Conservation (phyloP, 2,113 vertebrate genomes). For the Tapirus terrestris region DNA sequence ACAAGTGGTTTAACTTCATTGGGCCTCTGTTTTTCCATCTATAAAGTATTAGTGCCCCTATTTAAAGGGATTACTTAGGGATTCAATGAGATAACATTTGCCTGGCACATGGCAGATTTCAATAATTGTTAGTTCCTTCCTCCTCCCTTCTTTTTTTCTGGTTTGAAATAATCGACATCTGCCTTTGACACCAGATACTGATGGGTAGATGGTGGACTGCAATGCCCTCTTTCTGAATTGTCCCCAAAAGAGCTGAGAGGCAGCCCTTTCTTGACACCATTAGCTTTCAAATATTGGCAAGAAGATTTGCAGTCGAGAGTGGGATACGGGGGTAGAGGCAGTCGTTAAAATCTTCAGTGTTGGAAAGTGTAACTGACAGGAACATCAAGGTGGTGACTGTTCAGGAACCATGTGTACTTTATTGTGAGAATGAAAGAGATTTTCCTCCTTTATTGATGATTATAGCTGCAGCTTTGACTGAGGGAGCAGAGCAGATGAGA, state of each 20-base stretch:
- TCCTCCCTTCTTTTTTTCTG: background rate
- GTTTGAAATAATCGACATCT: conserved; percentile 7
- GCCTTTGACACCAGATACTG: background rate
- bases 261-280: background rate
- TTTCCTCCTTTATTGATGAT: background rate
- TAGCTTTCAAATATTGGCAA: background rate
- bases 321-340: background rate
- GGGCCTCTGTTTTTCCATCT: conserved; percentile 7
- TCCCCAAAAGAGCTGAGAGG: background rate
- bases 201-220: background rate
- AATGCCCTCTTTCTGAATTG: background rate
- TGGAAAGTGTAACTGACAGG: background rate
- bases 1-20: background rate
- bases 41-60: background rate
- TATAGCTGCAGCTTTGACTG: background rate
- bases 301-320: background rate
- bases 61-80: background rate
- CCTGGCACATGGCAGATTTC: background rate
- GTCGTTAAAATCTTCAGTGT: background rate
- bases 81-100: conserved; percentile 3
- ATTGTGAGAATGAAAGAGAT: background rate
- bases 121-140: background rate
- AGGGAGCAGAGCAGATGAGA: background rate
- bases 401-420: background rate
- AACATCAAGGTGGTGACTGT: background rate